phyloP scores from a whole-genome alignment of 2,888 invertebrate genomes.

The Diaprepes abbreviatus region DNA sequence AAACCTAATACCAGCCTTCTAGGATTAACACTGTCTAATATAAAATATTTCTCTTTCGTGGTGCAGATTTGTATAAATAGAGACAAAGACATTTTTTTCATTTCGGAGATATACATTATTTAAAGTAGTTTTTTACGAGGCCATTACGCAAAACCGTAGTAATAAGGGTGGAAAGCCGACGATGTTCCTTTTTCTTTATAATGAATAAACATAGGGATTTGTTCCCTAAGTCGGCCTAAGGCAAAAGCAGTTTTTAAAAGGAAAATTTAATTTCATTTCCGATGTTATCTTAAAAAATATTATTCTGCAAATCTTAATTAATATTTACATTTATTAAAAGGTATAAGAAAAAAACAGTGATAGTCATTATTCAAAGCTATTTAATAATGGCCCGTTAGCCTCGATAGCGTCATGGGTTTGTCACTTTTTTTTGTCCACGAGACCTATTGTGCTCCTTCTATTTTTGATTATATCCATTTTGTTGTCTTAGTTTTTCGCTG shows the following conservation, averaged over 20 bases:
- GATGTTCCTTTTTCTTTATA: slow-evolving; percentile 1
- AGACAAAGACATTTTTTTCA: slow-evolving; percentile 23
- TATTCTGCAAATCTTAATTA: no score
- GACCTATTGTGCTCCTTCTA: no score
- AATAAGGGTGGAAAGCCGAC: slow-evolving; percentile 10
- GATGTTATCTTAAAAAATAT: no score
- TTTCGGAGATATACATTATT: slow-evolving; percentile 32
- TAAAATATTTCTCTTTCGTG: slow-evolving; percentile 9
- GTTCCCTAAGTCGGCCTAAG: neutral
- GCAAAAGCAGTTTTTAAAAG: slow-evolving; percentile 1
- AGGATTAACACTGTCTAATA: neutral
- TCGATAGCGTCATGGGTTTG: no score
- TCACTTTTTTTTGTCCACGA: no score
- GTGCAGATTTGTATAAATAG: slow-evolving; percentile 19
- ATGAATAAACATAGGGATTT: slow-evolving; percentile 14
- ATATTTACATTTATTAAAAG: no score
- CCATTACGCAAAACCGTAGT: slow-evolving; percentile 4
- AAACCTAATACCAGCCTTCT: no score
- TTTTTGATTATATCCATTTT: no score
- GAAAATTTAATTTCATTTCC: neutral
- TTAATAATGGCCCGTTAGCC: no score
- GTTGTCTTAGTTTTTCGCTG: no score
- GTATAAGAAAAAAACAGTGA: no score
- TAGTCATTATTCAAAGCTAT: no score
- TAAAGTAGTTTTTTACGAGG: slow-evolving; percentile 36